Percentiles rank a stretch among this genome's conserved stretches.
Conservation (phyloP, 2,888 invertebrate species). For the Orthonychiurus folsomi region DNA sequence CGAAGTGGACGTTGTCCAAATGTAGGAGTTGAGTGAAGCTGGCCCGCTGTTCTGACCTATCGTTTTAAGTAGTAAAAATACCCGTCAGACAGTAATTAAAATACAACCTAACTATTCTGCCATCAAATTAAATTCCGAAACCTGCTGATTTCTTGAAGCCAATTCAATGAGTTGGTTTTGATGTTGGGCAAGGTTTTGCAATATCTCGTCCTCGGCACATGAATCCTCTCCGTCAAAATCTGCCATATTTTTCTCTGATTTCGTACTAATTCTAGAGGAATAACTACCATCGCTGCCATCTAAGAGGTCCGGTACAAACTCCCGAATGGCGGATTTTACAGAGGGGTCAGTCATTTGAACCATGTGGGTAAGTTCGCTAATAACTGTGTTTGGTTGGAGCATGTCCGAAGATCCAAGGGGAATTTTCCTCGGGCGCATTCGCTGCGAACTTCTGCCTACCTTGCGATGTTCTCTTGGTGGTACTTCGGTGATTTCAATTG, state of each 20-base stretch:
- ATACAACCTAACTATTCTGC: not conserved
- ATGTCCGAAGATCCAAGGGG: slow-evolving; percentile 7
- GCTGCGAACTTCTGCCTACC: not conserved
- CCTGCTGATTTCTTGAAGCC: slow-evolving; percentile 46
- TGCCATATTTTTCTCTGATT: slow-evolving; percentile 88
- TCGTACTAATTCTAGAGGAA: slow-evolving; percentile 84
- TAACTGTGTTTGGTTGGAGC: slow-evolving; percentile 44
- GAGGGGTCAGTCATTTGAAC: slow-evolving; percentile 45
- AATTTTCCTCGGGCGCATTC: not conserved
- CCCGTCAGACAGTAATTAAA: not conserved
- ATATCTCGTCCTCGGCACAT: slow-evolving; percentile 68
- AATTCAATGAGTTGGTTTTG: slow-evolving; percentile 54
- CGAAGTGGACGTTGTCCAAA: slow-evolving; percentile 34
- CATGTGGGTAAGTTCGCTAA: slow-evolving; percentile 47
- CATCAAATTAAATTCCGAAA: slow-evolving; percentile 1
- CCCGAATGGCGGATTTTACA: slow-evolving; percentile 30
- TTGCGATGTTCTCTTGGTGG: not conserved
- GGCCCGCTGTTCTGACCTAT: slow-evolving; percentile 22
- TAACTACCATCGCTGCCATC: slow-evolving; percentile 61
- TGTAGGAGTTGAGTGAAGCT: slow-evolving; percentile 25
- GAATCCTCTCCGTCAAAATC: slow-evolving; percentile 88
- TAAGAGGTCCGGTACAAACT: slow-evolving; percentile 28
- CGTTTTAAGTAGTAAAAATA: slow-evolving; percentile 6
- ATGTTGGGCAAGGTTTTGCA: slow-evolving; percentile 40
- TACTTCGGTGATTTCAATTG: not conserved